Evolutionary conservation across 2,797 vertebrate genomes (phyloP).

Genomic region (Notolepis coatsorum): DNA sequence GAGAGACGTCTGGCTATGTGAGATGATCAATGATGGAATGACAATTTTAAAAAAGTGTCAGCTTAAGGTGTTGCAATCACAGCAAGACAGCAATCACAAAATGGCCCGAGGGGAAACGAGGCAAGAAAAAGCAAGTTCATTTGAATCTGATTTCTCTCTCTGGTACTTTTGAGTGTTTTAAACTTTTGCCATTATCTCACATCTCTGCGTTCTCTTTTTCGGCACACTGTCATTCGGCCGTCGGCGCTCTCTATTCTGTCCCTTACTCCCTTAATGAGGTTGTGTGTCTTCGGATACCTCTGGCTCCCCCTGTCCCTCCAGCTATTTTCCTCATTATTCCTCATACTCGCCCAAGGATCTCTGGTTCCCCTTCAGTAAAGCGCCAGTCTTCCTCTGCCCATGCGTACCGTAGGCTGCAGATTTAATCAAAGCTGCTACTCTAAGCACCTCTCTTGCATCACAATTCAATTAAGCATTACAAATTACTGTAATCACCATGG

Average conservation of each 20-base stretch:
- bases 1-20: no score
- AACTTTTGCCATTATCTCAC: slow-evolving; percentile 33
- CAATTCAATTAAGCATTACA: no score
- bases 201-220: slow-evolving; percentile 29
- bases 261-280: slow-evolving; percentile 29
- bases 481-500: slow-evolving; percentile 27
- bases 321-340: slow-evolving; percentile 24
- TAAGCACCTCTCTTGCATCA: neutral
- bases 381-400: slow-evolving; percentile 12
- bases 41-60: no score
- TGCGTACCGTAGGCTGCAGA: slow-evolving; percentile 21
- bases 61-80: no score
- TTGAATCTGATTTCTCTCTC: slow-evolving; percentile 23
- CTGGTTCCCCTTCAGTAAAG: slow-evolving; percentile 21
- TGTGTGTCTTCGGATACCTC: slow-evolving; percentile 18
- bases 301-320: slow-evolving; percentile 16
- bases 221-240: no score
- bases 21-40: no score
- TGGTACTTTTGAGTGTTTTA: slow-evolving; percentile 44
- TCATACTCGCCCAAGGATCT: slow-evolving; percentile 19
- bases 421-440: slow-evolving; percentile 36
- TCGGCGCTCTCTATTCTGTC: slow-evolving; percentile 9
- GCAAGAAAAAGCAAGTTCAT: slow-evolving; percentile 18
- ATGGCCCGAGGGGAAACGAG: no score
- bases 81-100: no score